Evolutionary conservation across 2,888 invertebrate genomes (phyloP), one percentile per base, ranked within the genome.

Genomic region (Oscheius sp.): DNA sequence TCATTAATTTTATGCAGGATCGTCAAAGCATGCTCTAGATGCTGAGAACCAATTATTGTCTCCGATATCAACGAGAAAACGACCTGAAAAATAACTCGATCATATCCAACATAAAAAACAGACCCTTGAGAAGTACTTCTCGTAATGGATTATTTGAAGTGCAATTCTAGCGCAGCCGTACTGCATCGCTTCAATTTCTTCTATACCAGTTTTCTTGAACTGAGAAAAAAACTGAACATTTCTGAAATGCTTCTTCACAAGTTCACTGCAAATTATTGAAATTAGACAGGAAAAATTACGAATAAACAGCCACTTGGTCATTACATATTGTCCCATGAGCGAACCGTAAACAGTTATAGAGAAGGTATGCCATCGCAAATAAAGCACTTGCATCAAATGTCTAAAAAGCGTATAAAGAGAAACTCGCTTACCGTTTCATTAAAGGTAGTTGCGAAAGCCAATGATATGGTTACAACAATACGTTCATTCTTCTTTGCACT

Each of bases 331-430:
- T 62, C 5, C 30, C 22, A 22, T 62, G 62, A 24, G 62, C 36
- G 33, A 32, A 32, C 8, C 30, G 30, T 17, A 62, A 28, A 49
- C 47, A 45, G 3, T 45, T 32, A 32, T 44, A 47, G 33, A 62
- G 62, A 26, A 62, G 32, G 1, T 47, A 22, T 30, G 47, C 54
- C 64, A 64, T 64, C n/a, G 33, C 33, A 14, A 64, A 26, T 30
- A 64, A 36, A 17, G 36, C 36, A 24, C 36, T n/a, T 6, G 38
- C 45, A 14, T 50, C 50, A 24, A 45, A 44, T 9, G 20, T 30
- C 63, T 63, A 14, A 6, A 63, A 45, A 26, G 47, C 5, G 9
- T 8, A 41, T n/a, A 9, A 14, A 59, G 24, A 59, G 30, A 41
- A 45, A 30, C 14, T 17, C 5, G 50, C 50, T 22, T 14, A 63